Percentiles rank a stretch among this genome's conserved stretches.
phyloP scores from a whole-genome alignment of 2,113 vertebrate species.

The Heterocephalus glaber region DNA sequence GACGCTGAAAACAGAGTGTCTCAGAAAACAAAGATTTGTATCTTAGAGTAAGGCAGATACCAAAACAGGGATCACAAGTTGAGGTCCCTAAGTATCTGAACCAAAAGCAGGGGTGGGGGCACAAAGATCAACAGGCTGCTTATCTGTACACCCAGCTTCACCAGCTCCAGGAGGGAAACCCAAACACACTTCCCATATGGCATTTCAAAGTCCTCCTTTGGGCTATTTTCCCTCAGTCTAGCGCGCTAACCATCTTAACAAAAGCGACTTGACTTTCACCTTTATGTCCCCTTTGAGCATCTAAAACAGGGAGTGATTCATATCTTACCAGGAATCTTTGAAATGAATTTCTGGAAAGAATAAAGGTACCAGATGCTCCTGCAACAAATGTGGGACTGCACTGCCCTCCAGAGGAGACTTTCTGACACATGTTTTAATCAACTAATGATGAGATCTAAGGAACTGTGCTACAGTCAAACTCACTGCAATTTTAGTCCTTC shows the following conservation, averaged over 20 bases:
- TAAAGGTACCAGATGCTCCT: neutral
- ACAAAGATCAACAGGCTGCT: fast-evolving
- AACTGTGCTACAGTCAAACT: neutral
- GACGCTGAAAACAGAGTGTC: constrained; percentile 26
- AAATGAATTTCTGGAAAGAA: constrained; percentile 35
- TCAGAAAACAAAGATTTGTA: neutral
- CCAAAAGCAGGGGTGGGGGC: neutral
- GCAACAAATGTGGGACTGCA: constrained; percentile 54
- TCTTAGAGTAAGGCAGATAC: neutral
- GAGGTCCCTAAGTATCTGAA: neutral
- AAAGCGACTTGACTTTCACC: neutral
- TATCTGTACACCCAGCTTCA: neutral
- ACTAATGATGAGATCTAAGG: neutral
- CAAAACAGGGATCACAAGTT: neutral
- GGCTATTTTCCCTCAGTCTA: neutral
- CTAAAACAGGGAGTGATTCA: neutral
- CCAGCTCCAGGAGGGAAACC: fast-evolving
- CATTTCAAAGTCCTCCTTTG: neutral
- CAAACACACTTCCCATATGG: neutral
- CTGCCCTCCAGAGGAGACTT: constrained; percentile 79
- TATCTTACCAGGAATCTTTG: constrained; percentile 18
- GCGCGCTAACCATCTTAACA: neutral
- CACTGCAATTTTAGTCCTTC: neutral
- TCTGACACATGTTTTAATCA: constrained; percentile 17
- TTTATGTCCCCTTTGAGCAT: neutral